Percentiles rank a stretch among this genome's conserved stretches.
Evolutionary conservation across 2,888 invertebrate genomes (phyloP).

Genomic region (Pteria penguin): DNA sequence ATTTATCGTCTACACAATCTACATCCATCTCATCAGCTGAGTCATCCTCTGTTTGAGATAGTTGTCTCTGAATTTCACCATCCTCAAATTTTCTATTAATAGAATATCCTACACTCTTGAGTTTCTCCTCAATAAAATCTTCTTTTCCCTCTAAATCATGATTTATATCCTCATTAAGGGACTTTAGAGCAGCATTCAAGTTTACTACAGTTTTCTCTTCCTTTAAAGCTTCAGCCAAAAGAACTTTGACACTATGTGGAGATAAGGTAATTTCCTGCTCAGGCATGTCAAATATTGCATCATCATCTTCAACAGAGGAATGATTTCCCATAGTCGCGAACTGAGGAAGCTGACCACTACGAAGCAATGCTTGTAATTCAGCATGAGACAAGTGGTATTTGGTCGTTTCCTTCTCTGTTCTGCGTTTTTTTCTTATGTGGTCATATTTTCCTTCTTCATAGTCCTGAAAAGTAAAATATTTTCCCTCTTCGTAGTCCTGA

Average conservation of each 20-base stretch:
- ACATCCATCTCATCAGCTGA: constrained; percentile 16
- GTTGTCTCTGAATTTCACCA: neutral
- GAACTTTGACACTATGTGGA: too few species aligned
- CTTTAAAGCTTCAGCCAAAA: neutral
- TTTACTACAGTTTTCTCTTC: neutral
- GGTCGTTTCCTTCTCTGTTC: constrained; percentile 26
- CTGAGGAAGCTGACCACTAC: too few species aligned
- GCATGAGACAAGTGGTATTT: neutral
- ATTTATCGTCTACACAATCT: neutral
- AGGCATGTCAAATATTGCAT: too few species aligned
- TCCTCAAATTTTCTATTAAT: neutral
- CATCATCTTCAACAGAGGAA: too few species aligned
- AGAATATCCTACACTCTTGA: neutral
- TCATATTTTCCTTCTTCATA: constrained; percentile 30
- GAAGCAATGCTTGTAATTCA: neutral
- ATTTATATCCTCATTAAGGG: neutral
- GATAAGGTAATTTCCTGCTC: too few species aligned
- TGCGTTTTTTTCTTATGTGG: constrained; percentile 4
- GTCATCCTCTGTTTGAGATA: neutral
- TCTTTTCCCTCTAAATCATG: neutral
- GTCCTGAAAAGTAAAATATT: constrained; percentile 7
- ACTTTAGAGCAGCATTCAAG: constrained; percentile 4
- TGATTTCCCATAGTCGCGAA: too few species aligned
- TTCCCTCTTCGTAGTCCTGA: too few species aligned
- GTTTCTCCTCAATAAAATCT: neutral